Evolutionary conservation across 2,797 vertebrate species (phyloP).

Genomic region (Prionace glauca): DNA sequence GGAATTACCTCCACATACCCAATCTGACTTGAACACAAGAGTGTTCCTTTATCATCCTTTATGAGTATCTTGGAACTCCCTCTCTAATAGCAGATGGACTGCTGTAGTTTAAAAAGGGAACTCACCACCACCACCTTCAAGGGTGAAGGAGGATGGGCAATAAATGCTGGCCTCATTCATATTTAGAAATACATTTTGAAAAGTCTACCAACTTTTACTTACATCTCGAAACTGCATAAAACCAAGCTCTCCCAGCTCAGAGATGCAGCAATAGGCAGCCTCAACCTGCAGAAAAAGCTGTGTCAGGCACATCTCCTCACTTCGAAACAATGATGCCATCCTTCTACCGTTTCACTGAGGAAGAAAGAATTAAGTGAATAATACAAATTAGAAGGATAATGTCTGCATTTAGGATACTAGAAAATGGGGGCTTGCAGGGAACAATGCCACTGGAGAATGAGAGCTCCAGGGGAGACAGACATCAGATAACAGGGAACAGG

Average conservation of each 20-base stretch:
- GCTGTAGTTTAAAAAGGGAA: not conserved
- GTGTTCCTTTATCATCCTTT: not conserved
- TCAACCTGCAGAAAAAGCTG: slow-evolving; percentile 69
- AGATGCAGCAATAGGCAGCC: slow-evolving; percentile 66
- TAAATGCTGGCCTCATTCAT: not conserved
- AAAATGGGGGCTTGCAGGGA: not conserved
- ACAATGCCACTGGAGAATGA: not conserved
- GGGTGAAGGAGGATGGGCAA: not conserved
- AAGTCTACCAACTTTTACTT: slow-evolving; percentile 45
- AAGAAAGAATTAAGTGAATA: not conserved
- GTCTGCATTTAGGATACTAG: not conserved
- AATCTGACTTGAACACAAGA: not conserved
- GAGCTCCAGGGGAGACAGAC: no score
- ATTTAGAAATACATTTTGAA: rapidly evolving
- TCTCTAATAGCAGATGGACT: not conserved
- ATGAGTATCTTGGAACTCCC: not conserved
- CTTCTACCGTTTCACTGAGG: not conserved
- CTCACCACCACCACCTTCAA: not conserved
- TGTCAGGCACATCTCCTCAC: slow-evolving; percentile 64
- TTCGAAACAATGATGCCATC: slow-evolving; percentile 63
- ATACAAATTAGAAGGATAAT: not conserved
- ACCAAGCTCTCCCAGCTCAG: slow-evolving; percentile 65
- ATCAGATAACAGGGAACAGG: no score
- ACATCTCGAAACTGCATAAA: slow-evolving; percentile 69
- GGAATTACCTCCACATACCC: no score